phyloP scores from a whole-genome alignment of 2,797 vertebrate genomes.

The Argentina silus region DNA sequence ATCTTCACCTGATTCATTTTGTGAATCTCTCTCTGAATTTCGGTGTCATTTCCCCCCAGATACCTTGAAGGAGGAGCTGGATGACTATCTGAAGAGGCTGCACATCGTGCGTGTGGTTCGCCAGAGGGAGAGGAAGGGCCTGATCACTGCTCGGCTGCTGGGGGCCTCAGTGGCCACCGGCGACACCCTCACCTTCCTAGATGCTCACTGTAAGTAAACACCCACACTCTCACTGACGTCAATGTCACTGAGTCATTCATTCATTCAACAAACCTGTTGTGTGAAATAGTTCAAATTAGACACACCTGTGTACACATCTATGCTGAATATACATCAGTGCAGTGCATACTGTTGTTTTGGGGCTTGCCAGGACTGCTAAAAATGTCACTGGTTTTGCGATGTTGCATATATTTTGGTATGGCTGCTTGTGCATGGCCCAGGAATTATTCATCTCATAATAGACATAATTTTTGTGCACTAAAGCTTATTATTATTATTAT shows the following conservation, averaged over 20 bases:
- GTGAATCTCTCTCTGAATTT: not conserved
- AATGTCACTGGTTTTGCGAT: not conserved
- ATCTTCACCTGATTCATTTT: not conserved
- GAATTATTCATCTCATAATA: not conserved
- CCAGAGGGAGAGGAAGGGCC: constrained; percentile 92
- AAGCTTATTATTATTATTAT: not conserved
- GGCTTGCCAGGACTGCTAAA: not conserved
- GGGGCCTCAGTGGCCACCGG: constrained; percentile 92
- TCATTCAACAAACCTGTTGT: not conserved
- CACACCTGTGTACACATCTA: constrained; percentile 34
- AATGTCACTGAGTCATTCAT: constrained; percentile 26
- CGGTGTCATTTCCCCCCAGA: constrained; percentile 72
- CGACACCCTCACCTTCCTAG: constrained; percentile 95
- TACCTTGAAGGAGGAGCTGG: constrained; percentile 87
- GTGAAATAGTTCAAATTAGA: not conserved
- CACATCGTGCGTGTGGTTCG: constrained; percentile 90
- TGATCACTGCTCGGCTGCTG: constrained; percentile 93
- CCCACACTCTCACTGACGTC: not conserved
- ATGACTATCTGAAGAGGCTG: constrained; percentile 89
- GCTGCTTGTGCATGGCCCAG: not conserved
- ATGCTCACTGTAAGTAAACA: constrained; percentile 93
- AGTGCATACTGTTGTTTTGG: not conserved
- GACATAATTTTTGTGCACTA: not conserved
- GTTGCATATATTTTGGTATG: not conserved
- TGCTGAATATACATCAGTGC: not conserved